Percentiles rank a stretch among this genome's conserved stretches.
phyloP scores from a whole-genome alignment of 2,888 invertebrate species.

The Octonoba sinensis region DNA sequence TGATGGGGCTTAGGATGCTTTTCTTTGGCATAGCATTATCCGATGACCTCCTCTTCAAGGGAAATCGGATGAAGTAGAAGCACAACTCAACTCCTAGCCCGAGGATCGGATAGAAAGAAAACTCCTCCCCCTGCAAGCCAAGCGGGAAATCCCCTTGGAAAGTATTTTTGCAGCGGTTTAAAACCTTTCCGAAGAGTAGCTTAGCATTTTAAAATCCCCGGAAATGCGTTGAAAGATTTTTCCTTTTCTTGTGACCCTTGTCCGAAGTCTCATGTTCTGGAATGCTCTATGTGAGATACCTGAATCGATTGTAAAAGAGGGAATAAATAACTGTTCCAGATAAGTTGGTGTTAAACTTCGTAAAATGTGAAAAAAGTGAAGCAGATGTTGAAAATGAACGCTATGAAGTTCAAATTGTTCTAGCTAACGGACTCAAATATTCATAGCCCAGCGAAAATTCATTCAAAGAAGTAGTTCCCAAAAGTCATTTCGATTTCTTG shows the following conservation, averaged over 20 bases:
- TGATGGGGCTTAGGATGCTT: slow-evolving; percentile 29
- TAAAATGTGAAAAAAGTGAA: no score
- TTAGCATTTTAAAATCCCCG: slow-evolving; percentile 42
- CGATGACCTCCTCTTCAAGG: slow-evolving; percentile 29
- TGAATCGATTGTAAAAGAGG: no score
- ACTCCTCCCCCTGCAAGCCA: background rate
- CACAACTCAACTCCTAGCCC: background rate
- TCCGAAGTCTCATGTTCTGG: background rate
- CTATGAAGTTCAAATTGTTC: no score
- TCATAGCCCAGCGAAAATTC: no score
- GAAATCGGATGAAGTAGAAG: slow-evolving; percentile 5
- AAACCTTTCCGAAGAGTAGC: slow-evolving; percentile 47
- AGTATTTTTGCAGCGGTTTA: slow-evolving; percentile 56
- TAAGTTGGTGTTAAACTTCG: no score
- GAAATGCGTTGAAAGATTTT: slow-evolving; percentile 9
- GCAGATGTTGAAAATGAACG: no score
- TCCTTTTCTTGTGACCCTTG: slow-evolving; percentile 6
- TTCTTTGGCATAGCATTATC: slow-evolving; percentile 28
- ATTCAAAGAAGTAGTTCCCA: no score
- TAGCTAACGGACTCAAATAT: no score
- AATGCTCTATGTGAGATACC: background rate
- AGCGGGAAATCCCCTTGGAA: slow-evolving; percentile 27
- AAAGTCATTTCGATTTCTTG: no score
- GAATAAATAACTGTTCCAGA: no score
- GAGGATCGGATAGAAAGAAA: slow-evolving; percentile 34